A percentile compares a stretch with the other conserved stretches of the same genome.
Evolutionary conservation across 2,113 vertebrate species (phyloP).

Genomic region (Forbesichthys agassizii): DNA sequence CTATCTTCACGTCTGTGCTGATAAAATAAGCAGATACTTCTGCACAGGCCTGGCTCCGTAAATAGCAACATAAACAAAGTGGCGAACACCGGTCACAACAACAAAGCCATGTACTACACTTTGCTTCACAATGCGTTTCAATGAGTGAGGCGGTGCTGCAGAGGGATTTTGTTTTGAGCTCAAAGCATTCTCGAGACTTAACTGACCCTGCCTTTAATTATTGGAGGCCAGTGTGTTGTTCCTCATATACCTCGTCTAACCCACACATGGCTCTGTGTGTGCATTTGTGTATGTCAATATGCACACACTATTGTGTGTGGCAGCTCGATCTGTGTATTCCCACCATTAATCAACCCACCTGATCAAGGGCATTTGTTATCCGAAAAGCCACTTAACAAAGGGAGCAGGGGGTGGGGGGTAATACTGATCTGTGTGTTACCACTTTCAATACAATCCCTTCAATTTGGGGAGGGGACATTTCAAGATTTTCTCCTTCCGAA

Average conservation of each 20-base stretch:
- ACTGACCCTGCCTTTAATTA: not conserved
- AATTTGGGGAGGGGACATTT: constrained; percentile 9
- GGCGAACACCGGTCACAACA: too few relatives aligned
- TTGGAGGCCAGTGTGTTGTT: constrained; percentile 20
- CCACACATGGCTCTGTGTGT: not conserved
- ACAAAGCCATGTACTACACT: too few relatives aligned
- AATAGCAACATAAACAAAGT: too few relatives aligned
- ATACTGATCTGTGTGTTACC: constrained; percentile 20
- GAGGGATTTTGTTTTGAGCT: too few relatives aligned
- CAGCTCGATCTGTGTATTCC: constrained; percentile 46
- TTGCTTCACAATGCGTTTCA: too few relatives aligned
- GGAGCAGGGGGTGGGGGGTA: constrained; percentile 12
- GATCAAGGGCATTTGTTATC: constrained; percentile 66
- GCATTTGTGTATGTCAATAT: not conserved
- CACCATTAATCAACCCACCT: constrained; percentile 63
- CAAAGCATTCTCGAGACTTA: too few relatives aligned
- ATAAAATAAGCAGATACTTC: too few relatives aligned
- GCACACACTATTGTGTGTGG: not conserved
- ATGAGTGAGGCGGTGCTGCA: too few relatives aligned
- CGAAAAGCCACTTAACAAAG: constrained; percentile 19
- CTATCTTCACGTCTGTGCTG: too few relatives aligned
- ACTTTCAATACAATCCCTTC: constrained; percentile 51
- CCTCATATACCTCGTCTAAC: too few relatives aligned
- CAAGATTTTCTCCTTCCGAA: constrained; percentile 38
- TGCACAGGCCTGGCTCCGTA: too few relatives aligned